Percentiles rank a stretch among this genome's conserved stretches.
Evolutionary conservation across 1,140 invertebrate genomes (phyloP).

Genomic region (Periplaneta americana): DNA sequence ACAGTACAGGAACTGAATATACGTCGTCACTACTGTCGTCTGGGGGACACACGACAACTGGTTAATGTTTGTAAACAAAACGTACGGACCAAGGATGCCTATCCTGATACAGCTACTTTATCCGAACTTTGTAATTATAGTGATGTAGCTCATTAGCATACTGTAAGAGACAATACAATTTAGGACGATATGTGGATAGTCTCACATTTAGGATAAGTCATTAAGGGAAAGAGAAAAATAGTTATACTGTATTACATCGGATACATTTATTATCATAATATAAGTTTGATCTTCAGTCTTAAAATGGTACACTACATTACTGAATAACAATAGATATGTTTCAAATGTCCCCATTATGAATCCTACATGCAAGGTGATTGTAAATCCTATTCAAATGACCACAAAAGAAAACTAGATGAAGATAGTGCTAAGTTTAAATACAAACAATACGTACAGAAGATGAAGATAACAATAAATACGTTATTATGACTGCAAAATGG

Average conservation of each 20-base stretch:
- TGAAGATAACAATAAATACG: not conserved
- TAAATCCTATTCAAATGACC: not conserved
- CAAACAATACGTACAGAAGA: not conserved
- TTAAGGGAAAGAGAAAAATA: not conserved
- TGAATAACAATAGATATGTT: not conserved
- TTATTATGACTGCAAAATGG: not conserved
- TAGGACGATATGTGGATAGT: no score
- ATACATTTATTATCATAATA: not conserved
- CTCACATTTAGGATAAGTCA: no score
- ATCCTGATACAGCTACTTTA: no score
- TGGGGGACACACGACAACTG: no score
- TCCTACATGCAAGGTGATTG: not conserved
- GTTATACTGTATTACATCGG: not conserved
- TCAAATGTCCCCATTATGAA: not conserved
- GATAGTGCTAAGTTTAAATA: not conserved
- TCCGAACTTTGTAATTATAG: no score
- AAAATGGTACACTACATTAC: not conserved
- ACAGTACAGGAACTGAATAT: no score
- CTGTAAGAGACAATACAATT: no score
- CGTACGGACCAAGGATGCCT: no score
- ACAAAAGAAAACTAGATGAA: not conserved
- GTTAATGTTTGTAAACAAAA: no score
- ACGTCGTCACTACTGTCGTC: no score
- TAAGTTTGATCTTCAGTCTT: not conserved
- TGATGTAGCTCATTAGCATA: no score